Base-by-base conservation (phyloP, 1,140 invertebrate species). In the Papilio machaon region DNA sequence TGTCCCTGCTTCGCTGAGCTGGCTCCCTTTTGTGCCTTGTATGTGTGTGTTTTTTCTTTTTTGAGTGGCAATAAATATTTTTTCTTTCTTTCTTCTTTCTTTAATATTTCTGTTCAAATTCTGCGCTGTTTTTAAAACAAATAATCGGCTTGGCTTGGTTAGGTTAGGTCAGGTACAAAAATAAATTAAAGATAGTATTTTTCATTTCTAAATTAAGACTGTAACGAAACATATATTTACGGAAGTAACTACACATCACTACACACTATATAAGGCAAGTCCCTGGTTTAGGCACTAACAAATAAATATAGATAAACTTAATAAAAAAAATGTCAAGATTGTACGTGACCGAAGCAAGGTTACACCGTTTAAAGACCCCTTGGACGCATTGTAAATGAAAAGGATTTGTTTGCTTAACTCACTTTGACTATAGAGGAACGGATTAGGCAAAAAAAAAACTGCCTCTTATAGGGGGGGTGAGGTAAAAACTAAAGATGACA, bases 271-370 rank as follows among this genome's bases (percentile, higher is more conserved):
- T 11, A 0, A 70, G 60, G 11, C 2, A 64, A 30, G 19, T 64
- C 30, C 23, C 23, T 64, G 3, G 10, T 30, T 64, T 64, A 23
- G 9, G 9, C 11, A 17, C 52, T 15, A 60, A 60, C 58, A 11
- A 64, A 19, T 64, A 64, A 64, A 64, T 64, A 64, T 64, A 13
- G n/a, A 64, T 15, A 13, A 15, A 30, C 35, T 67, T 30, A 0
- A 30, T 2, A 30, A 67, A 35, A 67, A 67, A 67, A 67, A 23
- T 35, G 11, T 35, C 30, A 30, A 67, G 64, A 67, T 64, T 23
- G 64, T 67, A 67, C 23, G 64, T 67, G 64, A 67, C 64, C 23
- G 64, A 67, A 67, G 23, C 64, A 67, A 67, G 23, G 64, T 67
- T 35, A 35, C 64, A 67, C 10, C 64, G 64, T 67, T 67, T 67